Base-by-base conservation (phyloP, 2,888 invertebrate genomes). In the Anarsia innoxiella region DNA sequence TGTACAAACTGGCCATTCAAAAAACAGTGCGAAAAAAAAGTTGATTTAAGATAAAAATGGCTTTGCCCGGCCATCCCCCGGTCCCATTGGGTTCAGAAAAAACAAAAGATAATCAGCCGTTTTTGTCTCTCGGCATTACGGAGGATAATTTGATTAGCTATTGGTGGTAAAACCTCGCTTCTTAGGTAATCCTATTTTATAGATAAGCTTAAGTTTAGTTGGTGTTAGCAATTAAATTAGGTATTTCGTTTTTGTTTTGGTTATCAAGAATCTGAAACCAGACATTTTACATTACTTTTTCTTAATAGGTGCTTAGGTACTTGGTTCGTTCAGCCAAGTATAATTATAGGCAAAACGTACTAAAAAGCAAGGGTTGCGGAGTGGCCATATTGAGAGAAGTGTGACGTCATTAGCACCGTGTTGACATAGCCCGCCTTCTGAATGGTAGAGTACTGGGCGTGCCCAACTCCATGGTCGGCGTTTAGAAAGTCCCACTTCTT, bases 341-440 rank as follows among this genome's bases (percentile, higher is more conserved):
- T 72, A 74, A 72, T 70, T 72, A 68, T 66, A 63, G 59, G 59
- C 60, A 56, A 65, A 66, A 66, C 4, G 5, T 4, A 25, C 2
- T 25, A n/a, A 25, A 19, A 25, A n/a, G 64, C 61, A 70, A 70
- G 69, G 69, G 73, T 69, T 59, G 66, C 55, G 36, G 66, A 75
- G 76, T 73, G 63, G 74, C 75, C 68, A 70, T 70, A 65, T 74
- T 67, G 72, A 70, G 69, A 69, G 64, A 59, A 66, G 67, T 53
- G 58, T 82, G 82, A 82, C 80, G 82, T 82, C 83, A 83, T 77
- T 75, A 77, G 66, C 48, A 47, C 57, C 51, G 44, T 82, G 82
- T 84, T 82, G 71, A 74, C 73, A 62, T 52, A 76, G 59, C 70
- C 79, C 80, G 79, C 80, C 79, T 74, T 71, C 60, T 76, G 72